These are phyloP conservation scores for Brachyhypopomus occidentalis DNA, from an alignment of 2,113 vertebrate genomes.

Conservation along the genomic window DNA sequence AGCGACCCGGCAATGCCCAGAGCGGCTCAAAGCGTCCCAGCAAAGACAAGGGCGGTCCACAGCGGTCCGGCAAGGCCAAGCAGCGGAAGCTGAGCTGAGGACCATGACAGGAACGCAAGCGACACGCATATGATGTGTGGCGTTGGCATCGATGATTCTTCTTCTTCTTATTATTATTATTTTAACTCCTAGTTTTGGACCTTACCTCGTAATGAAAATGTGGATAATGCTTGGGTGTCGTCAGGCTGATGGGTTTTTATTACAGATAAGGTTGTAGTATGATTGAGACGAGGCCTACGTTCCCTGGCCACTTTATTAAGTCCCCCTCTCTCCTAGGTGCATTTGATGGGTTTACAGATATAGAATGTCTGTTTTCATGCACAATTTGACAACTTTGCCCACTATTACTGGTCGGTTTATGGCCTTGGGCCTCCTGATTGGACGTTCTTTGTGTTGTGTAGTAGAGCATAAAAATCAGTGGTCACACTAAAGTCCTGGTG, in stretches of 20 bases:
- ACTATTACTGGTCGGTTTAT: too few species aligned
- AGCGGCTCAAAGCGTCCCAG: too few species aligned
- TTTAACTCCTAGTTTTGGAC: neutral
- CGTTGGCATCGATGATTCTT: neutral
- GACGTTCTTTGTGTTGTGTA: too few species aligned
- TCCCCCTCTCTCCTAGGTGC: too few species aligned
- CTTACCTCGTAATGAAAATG: neutral
- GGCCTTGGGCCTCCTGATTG: too few species aligned
- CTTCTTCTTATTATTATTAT: neutral
- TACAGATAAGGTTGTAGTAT: neutral
- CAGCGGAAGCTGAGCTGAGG: conserved; percentile 70
- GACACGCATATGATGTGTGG: neutral
- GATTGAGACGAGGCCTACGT: neutral
- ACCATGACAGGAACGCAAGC: neutral
- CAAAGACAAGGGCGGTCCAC: conserved; percentile 53
- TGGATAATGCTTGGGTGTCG: neutral
- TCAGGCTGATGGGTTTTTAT: neutral
- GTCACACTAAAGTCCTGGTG: too few species aligned
- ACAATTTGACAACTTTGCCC: too few species aligned
- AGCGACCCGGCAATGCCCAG: neutral
- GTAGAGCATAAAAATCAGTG: too few species aligned
- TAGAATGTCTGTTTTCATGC: too few species aligned
- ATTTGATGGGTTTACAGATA: too few species aligned
- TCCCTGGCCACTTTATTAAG: too few species aligned
- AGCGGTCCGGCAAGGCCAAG: conserved; percentile 30